Evolutionary conservation across 2,113 vertebrate genomes (phyloP).

Genomic region (Prunella himalayana): DNA sequence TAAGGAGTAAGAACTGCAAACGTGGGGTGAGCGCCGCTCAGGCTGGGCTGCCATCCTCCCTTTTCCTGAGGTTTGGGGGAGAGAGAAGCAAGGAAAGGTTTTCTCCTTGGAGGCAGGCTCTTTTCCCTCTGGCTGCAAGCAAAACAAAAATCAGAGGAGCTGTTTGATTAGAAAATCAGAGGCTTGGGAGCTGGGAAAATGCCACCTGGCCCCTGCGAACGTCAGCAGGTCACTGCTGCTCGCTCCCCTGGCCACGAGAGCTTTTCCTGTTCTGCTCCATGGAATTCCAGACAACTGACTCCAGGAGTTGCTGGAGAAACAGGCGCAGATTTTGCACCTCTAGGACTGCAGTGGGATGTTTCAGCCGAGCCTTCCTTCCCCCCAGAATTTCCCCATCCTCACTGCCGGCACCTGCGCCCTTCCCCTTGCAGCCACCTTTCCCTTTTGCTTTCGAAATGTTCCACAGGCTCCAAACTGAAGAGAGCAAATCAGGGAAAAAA

Average conservation of each 20-base stretch:
- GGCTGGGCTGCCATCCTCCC: background rate
- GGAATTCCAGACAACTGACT: background rate
- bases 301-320: background rate
- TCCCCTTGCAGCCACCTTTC: background rate
- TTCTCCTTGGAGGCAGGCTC: background rate
- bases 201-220: background rate
- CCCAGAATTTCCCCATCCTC: background rate
- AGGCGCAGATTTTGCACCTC: background rate
- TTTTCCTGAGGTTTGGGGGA: background rate
- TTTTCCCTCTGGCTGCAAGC: background rate
- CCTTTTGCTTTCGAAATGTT: background rate
- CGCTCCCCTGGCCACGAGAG: background rate
- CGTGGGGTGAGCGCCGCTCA: rapidly evolving
- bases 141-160: background rate
- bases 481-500: background rate
- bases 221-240: background rate
- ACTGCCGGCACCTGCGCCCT: rapidly evolving
- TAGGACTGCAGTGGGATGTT: background rate
- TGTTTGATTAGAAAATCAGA: background rate
- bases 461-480: background rate
- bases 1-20: background rate
- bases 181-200: background rate
- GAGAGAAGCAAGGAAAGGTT: background rate
- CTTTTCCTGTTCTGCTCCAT: background rate
- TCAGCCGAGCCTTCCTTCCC: background rate